Evolutionary conservation across 2,797 vertebrate species (phyloP), one percentile per base, ranked within the genome.

Genomic region (Argentina silus): DNA sequence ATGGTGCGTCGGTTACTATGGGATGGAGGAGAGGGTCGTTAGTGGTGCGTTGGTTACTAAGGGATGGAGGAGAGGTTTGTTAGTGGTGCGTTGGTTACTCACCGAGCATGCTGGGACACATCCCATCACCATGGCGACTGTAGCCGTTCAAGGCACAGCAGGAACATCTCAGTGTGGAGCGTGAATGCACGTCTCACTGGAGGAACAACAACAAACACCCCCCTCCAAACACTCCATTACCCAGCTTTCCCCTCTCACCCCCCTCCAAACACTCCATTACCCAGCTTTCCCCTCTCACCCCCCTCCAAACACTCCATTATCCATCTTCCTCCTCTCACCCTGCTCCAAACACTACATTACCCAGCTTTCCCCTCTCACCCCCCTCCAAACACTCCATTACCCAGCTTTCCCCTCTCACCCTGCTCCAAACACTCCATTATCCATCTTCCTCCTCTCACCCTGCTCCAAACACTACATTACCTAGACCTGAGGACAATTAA

Each of bases 171-270:
- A 84, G 72, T 81, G 78, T 77, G 72, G 69, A 69, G 72, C 19
- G 72, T 70, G 68, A 57, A 65, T 51, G 48, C 42, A 56, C 66
- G 70, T 78, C 81, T 83, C 73, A 77, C 77, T 81, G 83, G 73
- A 81, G 81, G 76, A 55, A 78, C 76, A 81, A 83, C 77, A 87
- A 78, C 67, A 87, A 69, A 86, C 81, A 85, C 75, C 79, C 79
- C 84, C 86, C 72, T n/a, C n/a, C n/a, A n/a, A 84, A 72, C 82
- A 86, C 85, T 84, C 84, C 76, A 80, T 78, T 84, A 82, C 62
- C 77, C 70, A 78, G 76, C 53, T 76, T 71, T 36, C 62, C 51
- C 70, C 51, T 57, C 63, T 77, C 44, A 36, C 62, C 66, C 74
- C 63, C 68, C 71, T 48, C 74, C 74, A 50, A 43, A 78, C 57